A percentile compares a stretch with the other conserved stretches of the same genome.
phyloP scores from a whole-genome alignment of 2,888 invertebrate genomes.

The Bembecia ichneumoniformis region DNA sequence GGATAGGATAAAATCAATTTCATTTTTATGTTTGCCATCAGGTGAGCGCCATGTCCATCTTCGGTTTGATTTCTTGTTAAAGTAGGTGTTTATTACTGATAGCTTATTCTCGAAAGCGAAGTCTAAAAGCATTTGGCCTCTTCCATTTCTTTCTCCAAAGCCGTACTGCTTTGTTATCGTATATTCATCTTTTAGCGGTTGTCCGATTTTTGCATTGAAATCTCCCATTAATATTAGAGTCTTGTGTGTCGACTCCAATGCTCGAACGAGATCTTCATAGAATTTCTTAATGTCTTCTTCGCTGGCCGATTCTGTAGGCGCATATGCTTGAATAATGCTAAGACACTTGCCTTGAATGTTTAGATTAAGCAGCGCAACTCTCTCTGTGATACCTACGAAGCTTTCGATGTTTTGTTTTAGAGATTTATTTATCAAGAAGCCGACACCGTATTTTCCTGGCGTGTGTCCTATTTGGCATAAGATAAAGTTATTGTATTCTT shows the following conservation, averaged over 20 bases:
- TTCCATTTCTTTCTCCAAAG: conserved; percentile 15
- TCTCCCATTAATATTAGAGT: conserved; percentile 9
- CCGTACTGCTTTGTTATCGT: too few relatives aligned
- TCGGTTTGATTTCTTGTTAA: too few relatives aligned
- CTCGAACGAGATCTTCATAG: conserved; percentile 6
- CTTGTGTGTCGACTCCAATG: conserved; percentile 7
- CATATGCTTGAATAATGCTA: conserved; percentile 14
- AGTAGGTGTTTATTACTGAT: too few relatives aligned
- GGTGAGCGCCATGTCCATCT: too few relatives aligned
- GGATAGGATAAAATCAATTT: too few relatives aligned
- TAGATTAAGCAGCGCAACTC: conserved; percentile 14
- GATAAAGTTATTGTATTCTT: too few relatives aligned
- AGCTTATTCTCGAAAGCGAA: conserved; percentile 13
- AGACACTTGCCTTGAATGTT: conserved; percentile 3
- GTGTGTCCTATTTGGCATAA: conserved; percentile 15
- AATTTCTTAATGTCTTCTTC: conserved; percentile 10
- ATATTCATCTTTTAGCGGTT: too few relatives aligned
- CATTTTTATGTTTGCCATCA: too few relatives aligned
- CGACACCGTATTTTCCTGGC: conserved; percentile 15
- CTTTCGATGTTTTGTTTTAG: conserved; percentile 15
- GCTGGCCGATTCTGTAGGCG: conserved; percentile 11
- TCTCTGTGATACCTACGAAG: conserved; percentile 14
- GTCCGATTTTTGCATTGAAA: too few relatives aligned
- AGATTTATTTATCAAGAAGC: conserved; percentile 17
- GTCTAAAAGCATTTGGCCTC: conserved; percentile 15